Conservation (phyloP, 1,140 invertebrate species). For the Hermetia illucens region DNA sequence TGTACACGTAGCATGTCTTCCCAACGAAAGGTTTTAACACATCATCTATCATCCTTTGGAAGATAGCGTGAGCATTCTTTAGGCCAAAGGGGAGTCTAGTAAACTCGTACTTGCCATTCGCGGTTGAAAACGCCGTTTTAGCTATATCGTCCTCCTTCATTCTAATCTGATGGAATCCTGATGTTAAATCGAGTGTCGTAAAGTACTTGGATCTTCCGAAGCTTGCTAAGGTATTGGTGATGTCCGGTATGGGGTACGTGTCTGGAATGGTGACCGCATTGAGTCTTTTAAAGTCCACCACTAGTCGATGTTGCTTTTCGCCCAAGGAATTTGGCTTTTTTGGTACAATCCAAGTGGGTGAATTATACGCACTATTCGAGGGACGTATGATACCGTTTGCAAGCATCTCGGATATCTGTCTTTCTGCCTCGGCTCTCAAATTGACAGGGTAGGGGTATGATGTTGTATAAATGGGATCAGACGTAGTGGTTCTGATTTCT, state of each 20-base stretch:
- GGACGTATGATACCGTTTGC: slow-evolving; percentile 1
- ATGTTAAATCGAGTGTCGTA: slow-evolving; percentile 26
- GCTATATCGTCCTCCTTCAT: slow-evolving; percentile 16
- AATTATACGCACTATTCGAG: no score
- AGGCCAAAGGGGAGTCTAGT: slow-evolving; percentile 12
- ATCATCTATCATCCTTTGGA: slow-evolving; percentile 16
- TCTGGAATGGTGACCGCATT: slow-evolving; percentile 30
- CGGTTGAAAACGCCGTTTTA: slow-evolving; percentile 31
- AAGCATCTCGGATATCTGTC: background rate
- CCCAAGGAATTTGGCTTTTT: slow-evolving; percentile 10
- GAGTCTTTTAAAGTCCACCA: slow-evolving; percentile 26
- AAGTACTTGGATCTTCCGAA: slow-evolving; percentile 28
- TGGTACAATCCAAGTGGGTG: slow-evolving; percentile 8
- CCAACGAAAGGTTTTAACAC: slow-evolving; percentile 3
- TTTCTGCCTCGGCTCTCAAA: slow-evolving; percentile 2
- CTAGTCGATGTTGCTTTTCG: slow-evolving; percentile 13
- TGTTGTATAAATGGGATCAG: slow-evolving; percentile 3
- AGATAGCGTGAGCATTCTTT: slow-evolving; percentile 11
- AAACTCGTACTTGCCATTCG: slow-evolving; percentile 12
- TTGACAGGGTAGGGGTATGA: slow-evolving; percentile 1
- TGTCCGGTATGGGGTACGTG: slow-evolving; percentile 33
- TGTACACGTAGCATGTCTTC: slow-evolving; percentile 6
- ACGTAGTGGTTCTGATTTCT: background rate
- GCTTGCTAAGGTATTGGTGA: slow-evolving; percentile 28
- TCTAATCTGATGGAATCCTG: slow-evolving; percentile 34